Percentiles rank a stretch among this genome's conserved stretches.
Evolutionary conservation across 2,888 invertebrate genomes (phyloP).

Genomic region (Epinotia bilunana): DNA sequence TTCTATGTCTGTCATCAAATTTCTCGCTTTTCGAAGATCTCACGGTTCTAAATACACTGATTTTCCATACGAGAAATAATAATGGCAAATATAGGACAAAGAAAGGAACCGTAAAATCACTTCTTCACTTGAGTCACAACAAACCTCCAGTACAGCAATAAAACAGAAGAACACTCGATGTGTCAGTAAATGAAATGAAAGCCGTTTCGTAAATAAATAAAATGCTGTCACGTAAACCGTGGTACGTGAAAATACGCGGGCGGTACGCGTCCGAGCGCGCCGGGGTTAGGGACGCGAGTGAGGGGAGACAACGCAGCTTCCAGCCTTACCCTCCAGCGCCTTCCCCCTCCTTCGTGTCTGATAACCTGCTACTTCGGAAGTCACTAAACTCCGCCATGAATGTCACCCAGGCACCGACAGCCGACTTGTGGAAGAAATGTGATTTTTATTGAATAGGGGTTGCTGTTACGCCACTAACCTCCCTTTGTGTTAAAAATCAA

Average conservation of each 20-base stretch:
- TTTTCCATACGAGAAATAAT: not conserved
- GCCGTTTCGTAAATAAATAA: conserved; percentile 63
- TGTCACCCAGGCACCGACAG: conserved; percentile 75
- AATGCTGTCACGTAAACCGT: conserved; percentile 44
- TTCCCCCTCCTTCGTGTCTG: conserved; percentile 66
- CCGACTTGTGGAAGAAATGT: conserved; percentile 76
- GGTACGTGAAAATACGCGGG: conserved; percentile 58
- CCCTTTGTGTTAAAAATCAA: conserved; percentile 71
- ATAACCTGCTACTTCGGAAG: conserved; percentile 84
- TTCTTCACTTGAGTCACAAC: conserved; percentile 75
- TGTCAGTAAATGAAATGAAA: conserved; percentile 66
- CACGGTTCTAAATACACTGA: too few relatives aligned
- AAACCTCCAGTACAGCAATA: conserved; percentile 66
- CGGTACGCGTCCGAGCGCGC: conserved; percentile 70
- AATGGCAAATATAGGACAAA: conserved; percentile 18
- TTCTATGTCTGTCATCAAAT: not conserved
- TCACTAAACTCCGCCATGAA: conserved; percentile 82
- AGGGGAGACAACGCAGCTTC: conserved; percentile 76
- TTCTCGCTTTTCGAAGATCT: too few relatives aligned
- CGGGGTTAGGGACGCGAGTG: conserved; percentile 74
- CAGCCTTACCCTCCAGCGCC: conserved; percentile 67
- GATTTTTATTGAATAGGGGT: conserved; percentile 80
- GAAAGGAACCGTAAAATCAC: conserved; percentile 69
- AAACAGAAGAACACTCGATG: conserved; percentile 55
- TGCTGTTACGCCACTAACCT: conserved; percentile 66